phyloP scores from a whole-genome alignment of 2,113 vertebrate genomes.

The Tretioscincus oriximinensis region DNA sequence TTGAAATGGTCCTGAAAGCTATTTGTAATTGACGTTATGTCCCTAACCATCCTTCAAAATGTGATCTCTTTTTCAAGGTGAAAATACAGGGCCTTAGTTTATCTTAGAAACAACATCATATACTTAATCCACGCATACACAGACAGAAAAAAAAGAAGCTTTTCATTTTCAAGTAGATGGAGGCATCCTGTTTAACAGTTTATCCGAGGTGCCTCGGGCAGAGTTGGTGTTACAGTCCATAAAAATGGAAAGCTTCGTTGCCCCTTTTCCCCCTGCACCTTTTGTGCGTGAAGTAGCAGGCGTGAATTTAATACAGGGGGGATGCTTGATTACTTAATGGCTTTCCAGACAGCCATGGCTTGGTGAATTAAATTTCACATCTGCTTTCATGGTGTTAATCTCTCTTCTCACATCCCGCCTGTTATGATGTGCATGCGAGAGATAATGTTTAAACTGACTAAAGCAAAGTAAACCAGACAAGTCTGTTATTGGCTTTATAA shows the following conservation, averaged over 20 bases:
- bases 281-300: conserved; percentile 97
- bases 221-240: conserved; percentile 89
- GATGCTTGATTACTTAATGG: conserved; percentile 99
- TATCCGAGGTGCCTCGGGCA: conserved; percentile 87
- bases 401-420: conserved; percentile 98
- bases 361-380: conserved; percentile 99
- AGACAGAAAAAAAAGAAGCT: conserved; percentile 64
- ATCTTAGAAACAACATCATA: conserved; percentile 80
- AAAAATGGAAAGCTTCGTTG: conserved; percentile 85
- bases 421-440: conserved; percentile 98
- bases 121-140: conserved; percentile 69
- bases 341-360: conserved; percentile 98
- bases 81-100: conserved; percentile 75
- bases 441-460: conserved; percentile 99
- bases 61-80: conserved; percentile 73
- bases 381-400: conserved; percentile 99
- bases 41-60: conserved; percentile 49
- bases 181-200: conserved; percentile 86
- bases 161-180: conserved; percentile 93
- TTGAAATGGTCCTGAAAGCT: conserved; percentile 58
- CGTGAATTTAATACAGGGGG: conserved; percentile 97
- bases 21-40: conserved; percentile 58
- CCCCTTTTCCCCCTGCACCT: conserved; percentile 81
- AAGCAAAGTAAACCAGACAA: conserved; percentile 99
- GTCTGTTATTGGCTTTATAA: conserved; percentile 99